phyloP scores from a whole-genome alignment of 30 jellyfish, hydroid and myxozoan genomes.

The Clytia hemisphaerica region DNA sequence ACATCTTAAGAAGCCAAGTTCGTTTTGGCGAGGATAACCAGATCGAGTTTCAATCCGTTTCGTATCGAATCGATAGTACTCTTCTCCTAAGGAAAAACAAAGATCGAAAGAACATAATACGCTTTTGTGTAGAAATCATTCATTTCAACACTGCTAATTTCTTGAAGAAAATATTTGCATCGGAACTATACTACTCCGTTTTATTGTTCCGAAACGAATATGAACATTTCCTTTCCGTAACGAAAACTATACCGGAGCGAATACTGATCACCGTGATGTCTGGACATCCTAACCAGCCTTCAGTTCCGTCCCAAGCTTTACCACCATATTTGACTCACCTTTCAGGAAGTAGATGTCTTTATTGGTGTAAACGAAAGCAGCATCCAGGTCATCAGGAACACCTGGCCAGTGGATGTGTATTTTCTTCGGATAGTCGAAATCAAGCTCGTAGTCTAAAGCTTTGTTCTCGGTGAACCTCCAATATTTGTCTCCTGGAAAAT shows the following conservation, averaged over 20 bases:
- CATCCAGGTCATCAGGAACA: constrained; percentile 24
- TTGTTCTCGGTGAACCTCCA: constrained; percentile 63
- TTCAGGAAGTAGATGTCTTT: constrained; percentile 38
- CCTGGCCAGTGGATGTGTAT: constrained; percentile 27
- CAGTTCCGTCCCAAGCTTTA: too few species aligned
- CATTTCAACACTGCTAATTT: too few species aligned
- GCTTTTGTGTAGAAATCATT: background rate
- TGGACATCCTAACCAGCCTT: too few species aligned
- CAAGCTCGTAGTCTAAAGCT: too few species aligned
- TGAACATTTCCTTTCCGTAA: too few species aligned
- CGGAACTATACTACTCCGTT: too few species aligned
- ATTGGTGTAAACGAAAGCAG: constrained; percentile 25
- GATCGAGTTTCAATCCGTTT: background rate
- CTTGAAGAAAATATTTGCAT: too few species aligned
- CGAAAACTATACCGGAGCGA: too few species aligned
- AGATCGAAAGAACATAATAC: background rate
- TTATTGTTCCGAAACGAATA: too few species aligned
- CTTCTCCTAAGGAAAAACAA: too few species aligned
- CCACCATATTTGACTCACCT: too few species aligned
- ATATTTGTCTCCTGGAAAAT: constrained; percentile 7
- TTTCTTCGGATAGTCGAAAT: constrained; percentile 14
- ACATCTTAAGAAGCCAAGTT: background rate
- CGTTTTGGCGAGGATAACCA: background rate
- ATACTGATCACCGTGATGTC: too few species aligned
- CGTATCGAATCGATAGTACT: background rate